Conservation (phyloP, 1,140 invertebrate genomes). For the Aphelenchoides fujianensis region DNA sequence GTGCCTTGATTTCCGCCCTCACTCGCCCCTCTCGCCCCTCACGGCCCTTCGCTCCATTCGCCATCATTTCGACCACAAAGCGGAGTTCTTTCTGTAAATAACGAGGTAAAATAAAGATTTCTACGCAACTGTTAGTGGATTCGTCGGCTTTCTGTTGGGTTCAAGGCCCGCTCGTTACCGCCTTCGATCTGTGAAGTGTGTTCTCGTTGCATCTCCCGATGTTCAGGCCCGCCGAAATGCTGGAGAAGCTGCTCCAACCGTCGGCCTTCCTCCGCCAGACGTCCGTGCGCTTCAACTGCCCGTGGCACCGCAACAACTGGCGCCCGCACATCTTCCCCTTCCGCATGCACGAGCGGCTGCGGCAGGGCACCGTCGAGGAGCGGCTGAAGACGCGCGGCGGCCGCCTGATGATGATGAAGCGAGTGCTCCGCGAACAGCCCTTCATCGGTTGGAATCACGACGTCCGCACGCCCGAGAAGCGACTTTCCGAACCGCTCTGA, state of each 20-base stretch:
- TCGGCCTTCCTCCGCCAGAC: not conserved
- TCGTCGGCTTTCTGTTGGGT: not conserved
- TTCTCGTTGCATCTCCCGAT: too few species aligned
- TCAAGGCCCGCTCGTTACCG: too few species aligned
- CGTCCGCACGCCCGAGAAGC: constrained; percentile 21
- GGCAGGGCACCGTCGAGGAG: constrained; percentile 35
- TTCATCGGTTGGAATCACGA: constrained; percentile 49
- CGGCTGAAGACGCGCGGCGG: constrained; percentile 48
- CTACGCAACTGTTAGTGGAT: not conserved
- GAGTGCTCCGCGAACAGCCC: constrained; percentile 46
- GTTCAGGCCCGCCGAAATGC: not conserved
- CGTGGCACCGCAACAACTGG: constrained; percentile 55
- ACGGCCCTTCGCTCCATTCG: too few species aligned
- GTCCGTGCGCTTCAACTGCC: constrained; percentile 52
- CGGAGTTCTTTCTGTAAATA: constrained; percentile 6
- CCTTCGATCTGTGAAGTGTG: too few species aligned
- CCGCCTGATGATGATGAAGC: constrained; percentile 52
- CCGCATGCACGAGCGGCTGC: constrained; percentile 35
- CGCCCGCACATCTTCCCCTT: constrained; percentile 52
- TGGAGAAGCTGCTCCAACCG: not conserved
- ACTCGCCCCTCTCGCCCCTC: too few species aligned
- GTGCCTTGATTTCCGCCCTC: too few species aligned
- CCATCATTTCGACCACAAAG: too few species aligned
- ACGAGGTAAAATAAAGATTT: too few species aligned
- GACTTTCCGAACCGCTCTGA: constrained; percentile 34